Percentiles rank a stretch among this genome's conserved stretches.
Conservation (phyloP, 2,113 vertebrate species). For the Heterochromis multidens region DNA sequence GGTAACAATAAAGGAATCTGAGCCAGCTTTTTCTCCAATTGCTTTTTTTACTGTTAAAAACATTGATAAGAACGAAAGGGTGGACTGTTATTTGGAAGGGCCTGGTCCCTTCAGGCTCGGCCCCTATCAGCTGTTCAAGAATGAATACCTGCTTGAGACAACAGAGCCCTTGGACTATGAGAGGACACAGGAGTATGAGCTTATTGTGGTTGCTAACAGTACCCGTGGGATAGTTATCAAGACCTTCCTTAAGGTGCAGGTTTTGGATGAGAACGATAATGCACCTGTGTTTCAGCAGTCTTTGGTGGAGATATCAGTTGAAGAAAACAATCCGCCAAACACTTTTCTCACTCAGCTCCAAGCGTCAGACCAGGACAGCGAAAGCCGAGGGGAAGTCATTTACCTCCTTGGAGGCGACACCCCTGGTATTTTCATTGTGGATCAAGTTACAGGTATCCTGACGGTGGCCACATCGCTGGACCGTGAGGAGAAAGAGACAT, state of each 20-base stretch:
- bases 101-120: slow-evolving; percentile 86
- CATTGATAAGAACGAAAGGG: slow-evolving; percentile 79
- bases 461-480: slow-evolving; percentile 88
- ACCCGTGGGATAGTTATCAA: slow-evolving; percentile 78
- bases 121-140: slow-evolving; percentile 85
- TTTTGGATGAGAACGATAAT: slow-evolving; percentile 95
- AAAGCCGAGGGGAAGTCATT: slow-evolving; percentile 81
- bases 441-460: slow-evolving; percentile 85
- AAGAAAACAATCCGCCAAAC: slow-evolving; percentile 92
- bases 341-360: slow-evolving; percentile 87
- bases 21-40: slow-evolving; percentile 87
- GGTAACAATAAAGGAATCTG: slow-evolving; percentile 89
- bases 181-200: slow-evolving; percentile 81
- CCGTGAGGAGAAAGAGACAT: slow-evolving; percentile 93
- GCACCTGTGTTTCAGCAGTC: slow-evolving; percentile 88
- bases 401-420: slow-evolving; percentile 90
- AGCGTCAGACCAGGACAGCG: slow-evolving; percentile 90
- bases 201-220: slow-evolving; percentile 85
- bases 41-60: slow-evolving; percentile 95
- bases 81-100: slow-evolving; percentile 86
- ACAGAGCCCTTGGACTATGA: slow-evolving; percentile 90
- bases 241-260: slow-evolving; percentile 83
- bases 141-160: slow-evolving; percentile 94
- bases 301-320: slow-evolving; percentile 85
- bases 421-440: slow-evolving; percentile 86